Evolutionary conservation across 2,888 invertebrate genomes (phyloP).

Genomic region (Thumatha senex): DNA sequence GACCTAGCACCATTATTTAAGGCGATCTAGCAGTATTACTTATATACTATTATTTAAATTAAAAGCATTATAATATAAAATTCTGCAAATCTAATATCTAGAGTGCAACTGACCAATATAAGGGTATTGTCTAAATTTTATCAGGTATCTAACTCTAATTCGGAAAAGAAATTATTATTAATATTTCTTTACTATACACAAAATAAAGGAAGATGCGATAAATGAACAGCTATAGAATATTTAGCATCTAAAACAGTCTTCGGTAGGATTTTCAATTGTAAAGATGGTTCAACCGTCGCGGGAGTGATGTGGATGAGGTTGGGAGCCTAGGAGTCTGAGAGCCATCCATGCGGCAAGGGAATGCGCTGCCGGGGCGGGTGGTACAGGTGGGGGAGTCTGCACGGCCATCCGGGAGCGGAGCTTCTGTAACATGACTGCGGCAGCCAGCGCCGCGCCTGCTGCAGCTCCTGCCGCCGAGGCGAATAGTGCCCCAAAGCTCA

Average conservation of each 20-base stretch:
- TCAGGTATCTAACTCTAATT: slow-evolving; percentile 50
- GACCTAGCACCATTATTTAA: slow-evolving; percentile 74
- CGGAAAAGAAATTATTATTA: slow-evolving; percentile 12
- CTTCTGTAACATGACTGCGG: slow-evolving; percentile 91
- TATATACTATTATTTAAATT: slow-evolving; percentile 29
- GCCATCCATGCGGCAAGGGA: slow-evolving; percentile 91
- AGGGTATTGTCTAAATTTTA: slow-evolving; percentile 34
- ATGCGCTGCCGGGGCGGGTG: slow-evolving; percentile 83
- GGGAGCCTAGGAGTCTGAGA: slow-evolving; percentile 84
- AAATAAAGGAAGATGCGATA: slow-evolving; percentile 9
- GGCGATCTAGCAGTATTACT: slow-evolving; percentile 46
- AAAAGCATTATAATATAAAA: slow-evolving; percentile 31
- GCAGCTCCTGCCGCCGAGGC: slow-evolving; percentile 94
- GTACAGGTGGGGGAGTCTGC: slow-evolving; percentile 64
- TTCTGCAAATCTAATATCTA: slow-evolving; percentile 32
- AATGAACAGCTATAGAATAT: slow-evolving; percentile 23
- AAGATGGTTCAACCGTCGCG: slow-evolving; percentile 56
- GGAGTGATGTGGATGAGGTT: slow-evolving; percentile 59
- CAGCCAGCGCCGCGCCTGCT: slow-evolving; percentile 93
- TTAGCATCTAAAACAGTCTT: slow-evolving; percentile 51
- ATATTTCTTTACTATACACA: slow-evolving; percentile 33
- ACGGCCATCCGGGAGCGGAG: slow-evolving; percentile 89
- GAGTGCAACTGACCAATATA: slow-evolving; percentile 47
- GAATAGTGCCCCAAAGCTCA: slow-evolving; percentile 94
- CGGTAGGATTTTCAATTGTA: slow-evolving; percentile 29